Evolutionary conservation across 2,888 invertebrate genomes (phyloP), one percentile per base, ranked within the genome.

Genomic region (Trimorus sp.): DNA sequence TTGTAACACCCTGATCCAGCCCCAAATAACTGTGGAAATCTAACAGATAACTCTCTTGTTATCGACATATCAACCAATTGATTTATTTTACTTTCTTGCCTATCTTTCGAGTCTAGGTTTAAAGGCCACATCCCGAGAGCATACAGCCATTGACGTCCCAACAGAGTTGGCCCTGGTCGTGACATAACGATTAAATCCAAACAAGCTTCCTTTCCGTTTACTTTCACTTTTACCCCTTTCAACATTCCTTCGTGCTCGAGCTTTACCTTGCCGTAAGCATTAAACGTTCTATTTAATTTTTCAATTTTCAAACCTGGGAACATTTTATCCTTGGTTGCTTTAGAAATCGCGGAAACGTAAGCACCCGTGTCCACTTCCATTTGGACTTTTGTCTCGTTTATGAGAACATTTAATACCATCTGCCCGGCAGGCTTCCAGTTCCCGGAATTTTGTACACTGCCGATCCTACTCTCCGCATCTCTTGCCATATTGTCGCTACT

Each of bases 101-200:
- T 26, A 26, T 26, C 26, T 26, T 26, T 26, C 26, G 26, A 26
- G 26, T 26, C 26, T 26, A 26, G 26, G 26, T 11, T 66, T 49
- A 60, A 59, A 51, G 79, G 80, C 82, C 85, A 82, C 16, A 86
- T 69, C 37, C 83, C 77, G 51, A 87, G 82, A 62, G 82, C 66
- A 36, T 79, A 70, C 60, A 86, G 60, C 86, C 86, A 87, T 58
- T 88, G 83, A 37, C 85, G 79, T 26, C 86, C 87, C 8, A 87
- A 71, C 7, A 88, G 70, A 54, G 84, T 85, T 54, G 82, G 75
- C 26, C 81, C 84, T 42, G 84, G 69, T 49, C 81, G 62, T 70
- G 84, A 74, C 66, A 83, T 77, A 51, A 82, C 59, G 68, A 65
- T 42, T 45, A 73, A 70, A 49, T 45, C 14, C 7, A 83, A 26